Base-by-base conservation (phyloP, 1,140 invertebrate species). In the Chrysopa pallens region DNA sequence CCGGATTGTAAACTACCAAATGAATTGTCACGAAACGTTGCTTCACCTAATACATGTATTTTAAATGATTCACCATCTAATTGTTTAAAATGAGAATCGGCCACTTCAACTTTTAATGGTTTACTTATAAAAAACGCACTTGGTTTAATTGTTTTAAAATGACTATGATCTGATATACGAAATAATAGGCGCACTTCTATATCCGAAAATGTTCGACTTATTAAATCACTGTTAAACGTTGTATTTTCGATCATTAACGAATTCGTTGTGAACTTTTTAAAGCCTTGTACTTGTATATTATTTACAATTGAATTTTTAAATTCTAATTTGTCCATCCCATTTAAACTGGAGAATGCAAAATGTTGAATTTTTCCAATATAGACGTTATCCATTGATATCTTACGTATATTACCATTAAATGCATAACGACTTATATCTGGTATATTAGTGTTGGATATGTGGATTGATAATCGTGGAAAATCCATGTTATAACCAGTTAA, bases 191-290 rank as follows among this genome's bases (percentile, higher is more conserved):
- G 64, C 8, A 86, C 73, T 46, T 75, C 74, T 29, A 86, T 59
- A 42, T 84, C 80, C 36, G 78, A 79, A 55, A 85, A 69, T 39
- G 74, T 70, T 36, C 78, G 68, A 42, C 79, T 83, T 1, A 80
- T 79, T 36, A 79, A 44, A 28, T 63, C 52, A 0, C 56, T 54
- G 3, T 62, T 53, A 29, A 80, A 66, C 5, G 52, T 57, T 12
- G 63, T 61, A 44, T 62, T 58, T 1, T 66, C 64, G 27, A 83
- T 62, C 28, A 71, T 58, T 48, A 84, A 63, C 46, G 72, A 72
- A 28, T 69, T 63, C 0, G 78, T 71, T 27, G 72, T 68, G 52
- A 87, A 83, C 56, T 83, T 82, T 45, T 84, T 85, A 50, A 86
- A 83, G 2, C 79, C 73, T 54, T 84, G 78, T 17, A 71, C 68